phyloP scores from a whole-genome alignment of 1,140 invertebrate genomes.

The Dermatophagoides farinae region DNA sequence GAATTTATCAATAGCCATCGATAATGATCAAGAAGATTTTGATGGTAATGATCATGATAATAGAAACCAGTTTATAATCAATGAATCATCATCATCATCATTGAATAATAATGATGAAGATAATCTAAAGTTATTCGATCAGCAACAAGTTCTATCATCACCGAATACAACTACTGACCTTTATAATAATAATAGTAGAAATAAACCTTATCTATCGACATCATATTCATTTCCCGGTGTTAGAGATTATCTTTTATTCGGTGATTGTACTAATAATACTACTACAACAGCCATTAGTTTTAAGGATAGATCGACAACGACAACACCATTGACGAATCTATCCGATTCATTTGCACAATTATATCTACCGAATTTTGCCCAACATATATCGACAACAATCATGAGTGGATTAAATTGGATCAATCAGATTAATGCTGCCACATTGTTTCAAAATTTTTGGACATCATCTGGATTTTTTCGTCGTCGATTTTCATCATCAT shows the following conservation, averaged over 20 bases:
- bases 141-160: too few relatives aligned
- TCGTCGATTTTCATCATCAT: constrained; percentile 15
- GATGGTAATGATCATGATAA: too few relatives aligned
- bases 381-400: neutral
- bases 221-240: neutral
- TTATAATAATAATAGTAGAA: neutral
- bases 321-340: neutral
- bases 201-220: neutral
- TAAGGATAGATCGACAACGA: neutral
- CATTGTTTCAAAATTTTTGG: constrained; percentile 17
- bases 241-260: neutral
- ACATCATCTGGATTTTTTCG: constrained; percentile 14
- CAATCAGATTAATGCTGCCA: constrained; percentile 13
- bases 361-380: neutral
- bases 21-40: too few relatives aligned
- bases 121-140: too few relatives aligned
- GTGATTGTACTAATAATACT: neutral
- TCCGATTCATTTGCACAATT: neutral
- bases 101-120: too few relatives aligned
- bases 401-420: constrained; percentile 9
- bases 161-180: too few relatives aligned
- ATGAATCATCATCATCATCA: too few relatives aligned
- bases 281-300: neutral
- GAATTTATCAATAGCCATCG: too few relatives aligned
- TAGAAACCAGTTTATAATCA: too few relatives aligned